Percentiles rank a stretch among this genome's conserved stretches.
These are phyloP conservation scores for Pocota personata DNA, from an alignment of 2,888 invertebrate species.

Conservation along the genomic window DNA sequence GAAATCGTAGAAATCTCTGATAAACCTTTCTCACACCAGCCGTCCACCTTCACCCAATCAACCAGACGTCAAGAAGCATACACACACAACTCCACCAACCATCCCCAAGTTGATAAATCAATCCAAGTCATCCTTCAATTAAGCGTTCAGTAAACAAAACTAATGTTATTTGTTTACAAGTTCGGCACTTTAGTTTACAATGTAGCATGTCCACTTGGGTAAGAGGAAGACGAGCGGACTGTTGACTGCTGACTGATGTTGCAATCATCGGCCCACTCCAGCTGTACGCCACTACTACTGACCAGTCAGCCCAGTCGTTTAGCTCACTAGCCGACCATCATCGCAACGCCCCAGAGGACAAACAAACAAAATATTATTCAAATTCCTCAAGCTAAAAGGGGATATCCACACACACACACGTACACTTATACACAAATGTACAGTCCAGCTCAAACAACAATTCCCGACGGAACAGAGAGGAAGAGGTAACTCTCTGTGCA, in stretches of 20 bases:
- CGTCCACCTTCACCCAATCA: slow-evolving; percentile 2
- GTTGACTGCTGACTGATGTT: slow-evolving; percentile 35
- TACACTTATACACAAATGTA: neutral
- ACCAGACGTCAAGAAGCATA: slow-evolving; percentile 34
- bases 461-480: slow-evolving; percentile 12
- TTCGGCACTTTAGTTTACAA: slow-evolving; percentile 71
- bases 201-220: slow-evolving; percentile 58
- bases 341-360: slow-evolving; percentile 60
- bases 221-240: slow-evolving; percentile 40
- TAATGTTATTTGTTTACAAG: slow-evolving; percentile 71
- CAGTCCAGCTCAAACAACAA: slow-evolving; percentile 47
- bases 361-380: slow-evolving; percentile 72
- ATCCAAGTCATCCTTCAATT: slow-evolving; percentile 72
- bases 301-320: slow-evolving; percentile 52
- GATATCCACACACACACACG: neutral
- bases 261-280: slow-evolving; percentile 23
- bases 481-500: slow-evolving; percentile 15
- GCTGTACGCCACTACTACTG: neutral
- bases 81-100: neutral
- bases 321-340: slow-evolving; percentile 56
- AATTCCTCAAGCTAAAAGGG: slow-evolving; percentile 59
- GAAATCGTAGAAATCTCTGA: slow-evolving; percentile 15
- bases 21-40: neutral
- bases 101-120: slow-evolving; percentile 61
- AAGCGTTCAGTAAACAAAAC: slow-evolving; percentile 71